These are phyloP conservation scores for Anguilla japonica DNA, from an alignment of 2,113 vertebrate species.

Conservation along the genomic window DNA sequence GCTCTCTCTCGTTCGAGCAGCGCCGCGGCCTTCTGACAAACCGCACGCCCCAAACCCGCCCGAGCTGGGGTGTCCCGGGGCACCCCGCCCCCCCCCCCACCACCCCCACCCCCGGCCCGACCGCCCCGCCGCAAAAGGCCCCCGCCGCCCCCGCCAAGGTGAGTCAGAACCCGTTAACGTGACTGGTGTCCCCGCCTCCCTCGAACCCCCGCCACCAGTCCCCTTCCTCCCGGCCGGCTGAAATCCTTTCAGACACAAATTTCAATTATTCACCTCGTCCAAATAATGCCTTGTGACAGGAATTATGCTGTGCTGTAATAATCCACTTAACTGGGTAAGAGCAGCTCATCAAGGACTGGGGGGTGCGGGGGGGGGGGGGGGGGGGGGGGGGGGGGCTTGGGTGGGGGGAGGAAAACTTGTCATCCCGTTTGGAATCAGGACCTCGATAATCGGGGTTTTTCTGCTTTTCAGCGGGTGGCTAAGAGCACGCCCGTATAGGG, in stretches of 20 bases:
- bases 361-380: not conserved
- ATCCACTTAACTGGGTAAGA: constrained; percentile 83
- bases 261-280: constrained; percentile 85
- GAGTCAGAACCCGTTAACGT: constrained; percentile 76
- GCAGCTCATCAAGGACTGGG: constrained; percentile 76
- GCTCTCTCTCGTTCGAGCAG: no score
- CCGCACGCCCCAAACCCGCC: constrained; percentile 51
- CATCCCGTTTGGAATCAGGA: constrained; percentile 64
- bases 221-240: constrained; percentile 77
- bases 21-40: not conserved
- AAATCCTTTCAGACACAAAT: constrained; percentile 84
- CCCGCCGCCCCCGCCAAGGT: constrained; percentile 66
- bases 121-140: constrained; percentile 59
- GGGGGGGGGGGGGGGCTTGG: no score
- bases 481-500: constrained; percentile 63
- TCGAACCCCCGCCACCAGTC: constrained; percentile 66
- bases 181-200: constrained; percentile 68
- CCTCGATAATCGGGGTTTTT: constrained; percentile 65
- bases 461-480: constrained; percentile 63
- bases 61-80: constrained; percentile 31
- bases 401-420: constrained; percentile 49
- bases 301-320: constrained; percentile 82
- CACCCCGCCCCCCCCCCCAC: constrained; percentile 11
- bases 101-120: constrained; percentile 44
- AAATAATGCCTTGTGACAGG: constrained; percentile 84